phyloP scores from a whole-genome alignment of 2,888 invertebrate genomes.

The Adelognathus sp. region DNA sequence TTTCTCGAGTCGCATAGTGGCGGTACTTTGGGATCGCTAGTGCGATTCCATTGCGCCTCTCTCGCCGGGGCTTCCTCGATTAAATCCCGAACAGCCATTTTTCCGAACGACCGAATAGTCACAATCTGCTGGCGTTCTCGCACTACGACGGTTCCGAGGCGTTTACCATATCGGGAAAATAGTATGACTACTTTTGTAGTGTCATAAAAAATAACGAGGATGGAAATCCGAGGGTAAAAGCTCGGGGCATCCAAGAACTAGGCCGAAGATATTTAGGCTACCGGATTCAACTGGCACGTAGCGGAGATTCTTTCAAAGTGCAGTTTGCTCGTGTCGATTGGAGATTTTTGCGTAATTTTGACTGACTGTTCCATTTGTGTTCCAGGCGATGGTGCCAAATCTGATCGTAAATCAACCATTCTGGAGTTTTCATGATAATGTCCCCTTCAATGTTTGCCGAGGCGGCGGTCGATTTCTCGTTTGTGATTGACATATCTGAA shows the following conservation, averaged over 20 bases:
- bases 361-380: too few relatives aligned
- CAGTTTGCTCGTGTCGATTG: neutral
- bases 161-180: slow-evolving; percentile 20
- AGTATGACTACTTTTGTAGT: neutral
- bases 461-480: too few relatives aligned
- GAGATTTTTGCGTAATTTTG: neutral
- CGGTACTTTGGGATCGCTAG: neutral
- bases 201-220: slow-evolving; percentile 41
- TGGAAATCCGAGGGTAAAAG: slow-evolving; percentile 10
- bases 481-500: too few relatives aligned
- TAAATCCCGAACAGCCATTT: slow-evolving; percentile 4
- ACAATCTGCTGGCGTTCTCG: slow-evolving; percentile 20
- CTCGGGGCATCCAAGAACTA: neutral
- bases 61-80: neutral
- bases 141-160: neutral
- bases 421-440: too few relatives aligned
- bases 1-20: neutral
- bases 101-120: neutral
- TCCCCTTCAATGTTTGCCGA: too few relatives aligned
- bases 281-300: neutral
- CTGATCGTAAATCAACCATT: too few relatives aligned
- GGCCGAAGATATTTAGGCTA: neutral
- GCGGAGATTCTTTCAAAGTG: slow-evolving; percentile 9
- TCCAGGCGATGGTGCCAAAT: too few relatives aligned
- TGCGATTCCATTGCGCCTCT: neutral